phyloP scores from a whole-genome alignment of 2,888 invertebrate species.

The Uropetala carovei region DNA sequence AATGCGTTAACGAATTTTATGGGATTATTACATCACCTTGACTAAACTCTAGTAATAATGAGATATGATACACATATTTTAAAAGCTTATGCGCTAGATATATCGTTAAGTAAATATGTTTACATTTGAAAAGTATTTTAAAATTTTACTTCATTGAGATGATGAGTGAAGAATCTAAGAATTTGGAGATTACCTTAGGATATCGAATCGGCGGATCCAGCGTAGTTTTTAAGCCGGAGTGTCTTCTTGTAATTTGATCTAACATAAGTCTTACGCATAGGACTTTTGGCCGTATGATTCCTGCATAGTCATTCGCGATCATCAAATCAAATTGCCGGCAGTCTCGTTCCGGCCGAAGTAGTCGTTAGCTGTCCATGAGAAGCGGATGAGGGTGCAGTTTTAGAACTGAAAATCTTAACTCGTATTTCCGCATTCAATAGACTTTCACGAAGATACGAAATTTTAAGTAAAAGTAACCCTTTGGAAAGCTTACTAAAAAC shows the following conservation, averaged over 20 bases:
- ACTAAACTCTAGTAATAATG: too few species aligned
- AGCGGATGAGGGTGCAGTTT: constrained; percentile 13
- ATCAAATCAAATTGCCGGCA: constrained; percentile 60
- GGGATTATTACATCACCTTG: too few species aligned
- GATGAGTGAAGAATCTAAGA: neutral
- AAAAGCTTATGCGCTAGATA: too few species aligned
- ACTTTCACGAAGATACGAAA: neutral
- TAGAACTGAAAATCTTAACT: neutral
- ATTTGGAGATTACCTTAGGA: neutral
- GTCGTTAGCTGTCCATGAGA: constrained; percentile 41
- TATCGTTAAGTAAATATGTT: too few species aligned
- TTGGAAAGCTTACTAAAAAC: too few species aligned
- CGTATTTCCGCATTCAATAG: neutral
- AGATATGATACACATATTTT: too few species aligned
- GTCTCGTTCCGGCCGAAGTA: constrained; percentile 46
- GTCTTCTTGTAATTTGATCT: constrained; percentile 10
- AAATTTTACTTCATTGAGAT: neutral
- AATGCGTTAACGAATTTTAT: too few species aligned
- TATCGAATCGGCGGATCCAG: constrained; percentile 11
- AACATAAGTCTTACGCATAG: neutral
- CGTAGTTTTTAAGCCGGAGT: constrained; percentile 23
- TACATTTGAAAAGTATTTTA: neutral
- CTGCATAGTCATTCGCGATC: constrained; percentile 49
- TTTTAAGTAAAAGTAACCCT: too few species aligned
- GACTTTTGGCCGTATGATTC: constrained; percentile 42